Percentiles rank a stretch among this genome's conserved stretches.
phyloP scores from a whole-genome alignment of 2,888 invertebrate genomes.

The Anorthoa munda region DNA sequence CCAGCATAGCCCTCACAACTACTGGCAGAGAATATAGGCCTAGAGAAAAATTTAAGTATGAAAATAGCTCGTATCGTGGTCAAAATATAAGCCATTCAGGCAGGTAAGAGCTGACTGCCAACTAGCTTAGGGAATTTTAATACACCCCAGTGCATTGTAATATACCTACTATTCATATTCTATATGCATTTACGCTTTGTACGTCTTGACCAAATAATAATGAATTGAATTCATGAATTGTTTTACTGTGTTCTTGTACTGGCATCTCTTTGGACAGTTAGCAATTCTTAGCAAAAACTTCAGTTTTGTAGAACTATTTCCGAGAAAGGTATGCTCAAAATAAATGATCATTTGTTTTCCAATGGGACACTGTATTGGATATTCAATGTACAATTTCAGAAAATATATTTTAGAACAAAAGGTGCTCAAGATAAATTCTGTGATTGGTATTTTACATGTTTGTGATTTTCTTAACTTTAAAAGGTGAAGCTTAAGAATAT shows the following conservation, averaged over 20 bases:
- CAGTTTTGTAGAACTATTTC: background rate
- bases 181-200: too few species aligned
- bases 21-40: too few species aligned
- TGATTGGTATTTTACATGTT: background rate
- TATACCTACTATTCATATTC: background rate
- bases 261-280: background rate
- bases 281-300: background rate
- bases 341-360: constrained; percentile 16
- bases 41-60: too few species aligned
- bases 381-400: background rate
- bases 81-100: background rate
- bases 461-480: background rate
- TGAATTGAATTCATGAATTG: background rate
- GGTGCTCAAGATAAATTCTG: constrained; percentile 8
- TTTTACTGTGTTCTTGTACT: background rate
- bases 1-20: background rate
- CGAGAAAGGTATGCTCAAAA: background rate
- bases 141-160: background rate
- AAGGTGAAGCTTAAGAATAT: background rate
- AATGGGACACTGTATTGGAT: background rate
- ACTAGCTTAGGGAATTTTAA: background rate
- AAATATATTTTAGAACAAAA: constrained; percentile 16
- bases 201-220: background rate
- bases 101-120: background rate
- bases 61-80: background rate